These are phyloP conservation scores for Mystacornis crossleyi DNA, from an alignment of 2,113 vertebrate genomes.

Conservation along the genomic window DNA sequence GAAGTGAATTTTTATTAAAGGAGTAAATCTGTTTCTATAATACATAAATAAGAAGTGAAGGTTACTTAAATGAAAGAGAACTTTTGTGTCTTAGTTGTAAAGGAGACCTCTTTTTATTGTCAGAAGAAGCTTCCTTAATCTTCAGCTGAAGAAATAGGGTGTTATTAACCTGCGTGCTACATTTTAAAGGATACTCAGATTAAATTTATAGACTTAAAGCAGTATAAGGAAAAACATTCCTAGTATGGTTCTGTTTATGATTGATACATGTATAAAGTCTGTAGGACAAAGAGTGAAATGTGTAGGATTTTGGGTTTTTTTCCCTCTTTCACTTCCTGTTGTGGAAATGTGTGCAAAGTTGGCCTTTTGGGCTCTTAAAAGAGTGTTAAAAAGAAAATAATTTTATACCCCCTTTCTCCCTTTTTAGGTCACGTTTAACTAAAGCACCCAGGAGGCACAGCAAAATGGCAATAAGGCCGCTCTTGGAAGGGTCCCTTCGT, in stretches of 20 bases:
- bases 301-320: neutral
- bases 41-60: neutral
- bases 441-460: neutral
- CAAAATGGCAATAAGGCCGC: neutral
- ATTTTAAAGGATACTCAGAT: neutral
- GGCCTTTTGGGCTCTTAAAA: neutral
- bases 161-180: neutral
- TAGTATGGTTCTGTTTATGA: neutral
- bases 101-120: neutral
- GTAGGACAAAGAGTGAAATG: neutral
- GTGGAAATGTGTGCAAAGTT: neutral
- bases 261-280: neutral
- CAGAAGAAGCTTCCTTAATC: neutral
- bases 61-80: neutral
- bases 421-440: conserved; percentile 7
- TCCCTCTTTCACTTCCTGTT: neutral
- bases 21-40: neutral
- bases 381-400: neutral
- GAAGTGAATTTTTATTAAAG: neutral
- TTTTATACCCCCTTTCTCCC: neutral
- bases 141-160: neutral
- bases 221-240: neutral
- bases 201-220: neutral
- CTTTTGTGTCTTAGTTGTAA: neutral
- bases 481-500: neutral